A percentile compares a stretch with the other conserved stretches of the same genome.
phyloP scores from a whole-genome alignment of 2,113 vertebrate genomes.

The Petrocephalus zakoni region DNA sequence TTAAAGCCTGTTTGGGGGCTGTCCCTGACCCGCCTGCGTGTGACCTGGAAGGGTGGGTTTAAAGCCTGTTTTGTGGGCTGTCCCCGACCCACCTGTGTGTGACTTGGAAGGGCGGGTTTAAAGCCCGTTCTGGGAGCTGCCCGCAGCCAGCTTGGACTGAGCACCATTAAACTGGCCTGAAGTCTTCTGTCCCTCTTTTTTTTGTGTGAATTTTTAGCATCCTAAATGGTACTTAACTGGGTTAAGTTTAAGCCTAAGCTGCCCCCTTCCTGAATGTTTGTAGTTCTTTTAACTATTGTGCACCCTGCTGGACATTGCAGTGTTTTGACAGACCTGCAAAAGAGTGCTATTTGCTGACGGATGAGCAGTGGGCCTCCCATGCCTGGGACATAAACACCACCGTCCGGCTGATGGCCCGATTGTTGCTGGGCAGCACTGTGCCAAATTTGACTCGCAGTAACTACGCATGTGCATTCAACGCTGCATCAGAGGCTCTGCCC shows the following conservation, averaged over 20 bases:
- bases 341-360: not conserved
- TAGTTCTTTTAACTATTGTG: not conserved
- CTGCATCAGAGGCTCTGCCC: not conserved
- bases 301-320: not conserved
- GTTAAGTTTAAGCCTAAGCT: not conserved
- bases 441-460: not conserved
- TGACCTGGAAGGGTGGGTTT: not conserved
- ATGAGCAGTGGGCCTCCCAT: not conserved
- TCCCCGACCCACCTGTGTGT: no score
- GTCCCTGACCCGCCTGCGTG: no score
- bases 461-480: not conserved
- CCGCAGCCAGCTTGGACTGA: not conserved
- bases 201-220: not conserved
- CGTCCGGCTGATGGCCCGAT: not conserved
- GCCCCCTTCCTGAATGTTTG: not conserved
- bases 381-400: not conserved
- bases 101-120: no score
- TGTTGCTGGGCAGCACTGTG: not conserved
- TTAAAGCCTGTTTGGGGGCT: no score
- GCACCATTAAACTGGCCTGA: not conserved
- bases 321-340: not conserved
- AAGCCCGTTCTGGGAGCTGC: not conserved
- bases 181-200: not conserved
- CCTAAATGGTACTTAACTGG: not conserved
- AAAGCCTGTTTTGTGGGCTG: no score